phyloP scores from a whole-genome alignment of 2,113 vertebrate genomes.

The Corapipo altera region DNA sequence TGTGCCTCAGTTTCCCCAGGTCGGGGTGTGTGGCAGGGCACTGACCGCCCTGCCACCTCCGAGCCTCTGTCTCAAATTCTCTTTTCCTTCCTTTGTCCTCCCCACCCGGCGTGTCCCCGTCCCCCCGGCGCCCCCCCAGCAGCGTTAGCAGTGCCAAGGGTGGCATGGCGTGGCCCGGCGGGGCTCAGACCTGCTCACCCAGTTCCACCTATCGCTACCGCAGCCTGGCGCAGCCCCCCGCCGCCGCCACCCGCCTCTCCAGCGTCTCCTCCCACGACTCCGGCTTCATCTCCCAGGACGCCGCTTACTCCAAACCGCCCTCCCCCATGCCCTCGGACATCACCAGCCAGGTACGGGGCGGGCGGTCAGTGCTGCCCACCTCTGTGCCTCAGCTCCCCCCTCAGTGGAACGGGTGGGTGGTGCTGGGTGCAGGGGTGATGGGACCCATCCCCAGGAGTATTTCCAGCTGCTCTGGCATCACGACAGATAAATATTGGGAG shows the following conservation, averaged over 20 bases:
- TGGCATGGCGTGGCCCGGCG: conserved; percentile 84
- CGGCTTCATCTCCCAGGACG: conserved; percentile 95
- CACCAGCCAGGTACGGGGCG: conserved; percentile 88
- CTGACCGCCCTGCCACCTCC: background rate
- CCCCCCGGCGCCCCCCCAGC: conserved; percentile 72
- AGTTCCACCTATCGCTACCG: conserved; percentile 91
- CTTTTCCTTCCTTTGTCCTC: conserved; percentile 69
- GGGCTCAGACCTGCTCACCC: conserved; percentile 82
- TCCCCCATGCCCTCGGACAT: conserved; percentile 98
- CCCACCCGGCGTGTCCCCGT: background rate
- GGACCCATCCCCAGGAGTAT: too few species aligned
- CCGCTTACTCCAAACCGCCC: conserved; percentile 92
- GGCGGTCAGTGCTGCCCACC: background rate
- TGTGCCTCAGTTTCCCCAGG: background rate
- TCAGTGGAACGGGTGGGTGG: background rate
- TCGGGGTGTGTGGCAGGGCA: background rate
- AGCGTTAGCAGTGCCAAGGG: conserved; percentile 90
- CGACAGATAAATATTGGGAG: background rate
- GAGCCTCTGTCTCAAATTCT: conserved; percentile 51
- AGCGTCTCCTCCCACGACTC: conserved; percentile 99
- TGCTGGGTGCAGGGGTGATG: background rate
- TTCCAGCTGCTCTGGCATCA: background rate
- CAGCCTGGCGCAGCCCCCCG: conserved; percentile 91
- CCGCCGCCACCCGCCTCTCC: conserved; percentile 87
- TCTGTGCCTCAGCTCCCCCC: background rate